Evolutionary conservation across 2,888 invertebrate genomes (phyloP).

Genomic region (Clunio marinus): DNA sequence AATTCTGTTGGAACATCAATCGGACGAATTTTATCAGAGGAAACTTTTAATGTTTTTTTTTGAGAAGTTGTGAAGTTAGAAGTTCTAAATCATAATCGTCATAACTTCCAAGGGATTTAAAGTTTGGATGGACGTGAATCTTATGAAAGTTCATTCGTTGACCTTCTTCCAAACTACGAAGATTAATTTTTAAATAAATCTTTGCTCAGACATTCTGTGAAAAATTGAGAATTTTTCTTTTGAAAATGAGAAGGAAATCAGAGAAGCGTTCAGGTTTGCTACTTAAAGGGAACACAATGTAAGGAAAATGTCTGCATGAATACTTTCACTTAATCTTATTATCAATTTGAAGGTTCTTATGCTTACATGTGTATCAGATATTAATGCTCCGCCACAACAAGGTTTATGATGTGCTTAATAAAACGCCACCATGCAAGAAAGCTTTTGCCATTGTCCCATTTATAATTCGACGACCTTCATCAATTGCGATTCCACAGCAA

Average conservation of each 20-base stretch:
- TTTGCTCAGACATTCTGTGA: background rate
- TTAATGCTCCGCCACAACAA: conserved; percentile 22
- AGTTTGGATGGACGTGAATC: conserved; percentile 11
- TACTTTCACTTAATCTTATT: no score
- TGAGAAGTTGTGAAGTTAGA: no score
- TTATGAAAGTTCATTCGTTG: background rate
- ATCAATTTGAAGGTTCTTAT: no score
- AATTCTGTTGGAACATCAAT: no score
- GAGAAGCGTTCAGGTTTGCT: no score
- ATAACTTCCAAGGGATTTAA: background rate
- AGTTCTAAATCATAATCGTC: conserved; percentile 25
- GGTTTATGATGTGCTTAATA: background rate
- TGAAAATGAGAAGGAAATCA: no score
- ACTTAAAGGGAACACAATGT: no score
- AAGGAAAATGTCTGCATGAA: no score
- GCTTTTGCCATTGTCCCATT: background rate
- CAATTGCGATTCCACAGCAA: conserved; percentile 11
- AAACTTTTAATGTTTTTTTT: no score
- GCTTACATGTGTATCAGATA: conserved; percentile 24
- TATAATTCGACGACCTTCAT: background rate
- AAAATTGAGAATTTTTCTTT: no score
- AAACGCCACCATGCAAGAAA: conserved; percentile 4
- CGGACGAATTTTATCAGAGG: no score
- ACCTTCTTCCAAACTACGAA: background rate
- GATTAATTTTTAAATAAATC: background rate